These are phyloP conservation scores for Microtus richardsoni DNA, from an alignment of 2,113 vertebrate genomes.

Conservation along the genomic window DNA sequence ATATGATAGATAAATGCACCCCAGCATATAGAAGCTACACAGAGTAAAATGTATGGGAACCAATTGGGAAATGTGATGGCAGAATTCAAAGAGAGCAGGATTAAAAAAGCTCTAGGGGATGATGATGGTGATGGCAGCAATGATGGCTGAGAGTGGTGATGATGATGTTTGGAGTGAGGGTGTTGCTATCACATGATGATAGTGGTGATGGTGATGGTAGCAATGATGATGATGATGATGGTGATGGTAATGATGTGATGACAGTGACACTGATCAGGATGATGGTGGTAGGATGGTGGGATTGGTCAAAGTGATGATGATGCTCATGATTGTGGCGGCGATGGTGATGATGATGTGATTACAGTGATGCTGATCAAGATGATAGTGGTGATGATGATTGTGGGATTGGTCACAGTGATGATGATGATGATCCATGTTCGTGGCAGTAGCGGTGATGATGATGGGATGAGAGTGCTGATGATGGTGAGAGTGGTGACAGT, in stretches of 20 bases:
- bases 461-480: no score
- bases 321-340: not conserved
- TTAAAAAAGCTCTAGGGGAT: not conserved
- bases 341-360: no score
- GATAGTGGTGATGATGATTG: not conserved
- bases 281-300: not conserved
- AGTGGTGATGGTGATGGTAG: not conserved
- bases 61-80: not conserved
- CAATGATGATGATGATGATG: not conserved
- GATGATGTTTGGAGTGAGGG: not conserved
- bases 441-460: not conserved
- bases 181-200: not conserved
- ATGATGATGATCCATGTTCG: no score
- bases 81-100: slow-evolving; percentile 21
- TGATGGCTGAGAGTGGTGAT: no score
- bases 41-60: not conserved
- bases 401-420: no score
- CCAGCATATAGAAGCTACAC: not conserved
- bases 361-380: not conserved
- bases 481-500: not conserved
- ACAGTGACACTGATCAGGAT: not conserved
- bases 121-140: not conserved
- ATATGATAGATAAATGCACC: not conserved
- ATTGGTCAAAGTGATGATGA: no score
- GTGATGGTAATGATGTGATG: no score